These are phyloP conservation scores for Spialia ferax DNA, from an alignment of 2,888 invertebrate species.

Conservation along the genomic window DNA sequence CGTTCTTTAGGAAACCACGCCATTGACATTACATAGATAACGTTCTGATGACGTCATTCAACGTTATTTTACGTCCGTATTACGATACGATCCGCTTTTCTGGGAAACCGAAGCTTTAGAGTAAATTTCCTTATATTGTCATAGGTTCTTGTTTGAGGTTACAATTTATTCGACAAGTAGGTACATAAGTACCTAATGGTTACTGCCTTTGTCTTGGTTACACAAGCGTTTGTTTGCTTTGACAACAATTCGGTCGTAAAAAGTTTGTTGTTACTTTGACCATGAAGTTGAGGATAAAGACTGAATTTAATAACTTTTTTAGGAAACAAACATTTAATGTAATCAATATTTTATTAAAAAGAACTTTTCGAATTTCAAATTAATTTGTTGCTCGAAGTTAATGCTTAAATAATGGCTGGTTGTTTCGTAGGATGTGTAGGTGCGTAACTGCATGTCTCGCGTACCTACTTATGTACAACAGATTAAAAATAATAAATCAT, in stretches of 20 bases:
- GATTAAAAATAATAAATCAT: slow-evolving; percentile 1
- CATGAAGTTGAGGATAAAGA: slow-evolving; percentile 25
- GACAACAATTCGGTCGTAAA: slow-evolving; percentile 33
- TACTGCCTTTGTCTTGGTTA: slow-evolving; percentile 36
- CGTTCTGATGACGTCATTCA: too few species aligned
- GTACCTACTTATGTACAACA: too few species aligned
- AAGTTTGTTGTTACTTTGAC: slow-evolving; percentile 30
- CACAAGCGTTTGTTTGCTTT: slow-evolving; percentile 26
- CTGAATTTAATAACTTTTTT: slow-evolving; percentile 19
- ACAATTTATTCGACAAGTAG: slow-evolving; percentile 7
- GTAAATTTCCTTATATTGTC: slow-evolving; percentile 15
- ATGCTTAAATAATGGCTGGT: too few species aligned
- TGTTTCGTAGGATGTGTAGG: not conserved
- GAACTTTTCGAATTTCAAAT: not conserved
- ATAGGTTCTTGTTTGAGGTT: slow-evolving; percentile 26
- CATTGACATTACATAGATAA: too few species aligned
- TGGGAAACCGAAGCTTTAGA: too few species aligned
- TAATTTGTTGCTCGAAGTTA: not conserved
- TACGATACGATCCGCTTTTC: too few species aligned
- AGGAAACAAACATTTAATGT: slow-evolving; percentile 21
- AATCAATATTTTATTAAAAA: not conserved
- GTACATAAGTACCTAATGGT: slow-evolving; percentile 5
- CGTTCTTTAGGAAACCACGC: too few species aligned
- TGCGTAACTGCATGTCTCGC: too few species aligned
- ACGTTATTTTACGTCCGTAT: too few species aligned